Percentiles rank a stretch among this genome's conserved stretches.
These are phyloP conservation scores for Periphyllus acericola DNA, from an alignment of 2,888 invertebrate genomes.

Conservation along the genomic window DNA sequence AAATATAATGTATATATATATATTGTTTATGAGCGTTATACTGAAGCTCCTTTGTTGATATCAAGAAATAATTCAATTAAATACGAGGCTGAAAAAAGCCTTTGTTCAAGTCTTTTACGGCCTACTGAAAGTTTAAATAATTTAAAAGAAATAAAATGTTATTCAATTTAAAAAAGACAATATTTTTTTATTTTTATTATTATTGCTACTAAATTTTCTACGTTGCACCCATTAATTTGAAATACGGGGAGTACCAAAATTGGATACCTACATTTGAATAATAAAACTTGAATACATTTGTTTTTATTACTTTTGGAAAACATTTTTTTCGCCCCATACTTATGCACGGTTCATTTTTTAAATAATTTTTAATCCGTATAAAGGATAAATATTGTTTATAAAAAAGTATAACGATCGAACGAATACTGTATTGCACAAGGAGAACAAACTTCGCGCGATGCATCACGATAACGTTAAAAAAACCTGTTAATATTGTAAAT, in stretches of 20 bases:
- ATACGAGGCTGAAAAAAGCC: neutral
- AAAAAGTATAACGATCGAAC: too few relatives aligned
- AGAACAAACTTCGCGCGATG: neutral
- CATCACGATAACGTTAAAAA: neutral
- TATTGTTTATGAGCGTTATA: neutral
- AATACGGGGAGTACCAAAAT: neutral
- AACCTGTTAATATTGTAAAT: neutral
- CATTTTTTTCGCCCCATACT: neutral
- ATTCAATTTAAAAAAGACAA: neutral
- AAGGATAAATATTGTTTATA: too few relatives aligned
- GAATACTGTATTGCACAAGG: neutral
- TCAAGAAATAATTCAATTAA: neutral
- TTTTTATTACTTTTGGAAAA: neutral
- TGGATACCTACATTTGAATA: neutral
- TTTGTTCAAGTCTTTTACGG: neutral
- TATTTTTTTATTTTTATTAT: neutral
- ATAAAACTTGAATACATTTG: neutral
- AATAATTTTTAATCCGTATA: too few relatives aligned
- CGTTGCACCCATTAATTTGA: neutral
- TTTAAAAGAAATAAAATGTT: neutral
- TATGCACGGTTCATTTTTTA: too few relatives aligned
- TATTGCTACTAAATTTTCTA: neutral
- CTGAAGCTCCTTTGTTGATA: neutral
- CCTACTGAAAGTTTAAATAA: neutral
- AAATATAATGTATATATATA: neutral